Base-by-base conservation (phyloP, 2,888 invertebrate species). In the Cheilosia grossa region DNA sequence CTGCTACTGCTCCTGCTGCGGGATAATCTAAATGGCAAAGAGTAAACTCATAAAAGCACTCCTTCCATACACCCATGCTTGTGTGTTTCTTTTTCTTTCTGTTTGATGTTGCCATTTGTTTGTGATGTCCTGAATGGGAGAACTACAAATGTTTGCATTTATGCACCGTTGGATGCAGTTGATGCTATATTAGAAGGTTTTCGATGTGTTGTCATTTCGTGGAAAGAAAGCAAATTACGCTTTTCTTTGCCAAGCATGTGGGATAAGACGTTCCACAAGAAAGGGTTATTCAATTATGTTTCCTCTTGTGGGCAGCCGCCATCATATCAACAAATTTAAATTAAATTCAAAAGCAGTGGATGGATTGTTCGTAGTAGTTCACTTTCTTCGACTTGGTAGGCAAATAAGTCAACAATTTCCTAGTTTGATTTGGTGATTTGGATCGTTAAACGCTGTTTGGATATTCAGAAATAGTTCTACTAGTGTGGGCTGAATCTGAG, bases 21-120 rank as follows among this genome's bases (percentile, higher is more conserved):
- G 81, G 80, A 81, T 85, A 81, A 85, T 85, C 75, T 81, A 75
- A 85, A 85, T 81, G 85, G 81, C 85, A 85, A 81, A 85, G 85
- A 85, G 81, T 85, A 85, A 85, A 80, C 85, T 85, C 85, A 85
- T 85, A 85, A 85, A 75, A 67, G 75, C 47, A 56, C 70, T 74
- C 47, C 69, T 51, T 54, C 51, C 70, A 30, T 24, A 21, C 53
- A 69, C 42, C 19, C 63, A 44, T 51, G 59, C 67, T 59, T 69
- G 40, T 53, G 19, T 54, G 30, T 40, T 72, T 75, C 53, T 70
- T 64, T 54, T 56, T 78, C 47, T 13, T 64, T 74, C 27, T 80
- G 56, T 70, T 70, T 80, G 69, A 58, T 69, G 67, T 78, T 69
- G 79, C 56, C 64, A 21, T 66, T 79, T 83, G 80, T 74, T 70